These are phyloP conservation scores for Tribolium freemani DNA, from an alignment of 2,888 invertebrate genomes.

Conservation along the genomic window DNA sequence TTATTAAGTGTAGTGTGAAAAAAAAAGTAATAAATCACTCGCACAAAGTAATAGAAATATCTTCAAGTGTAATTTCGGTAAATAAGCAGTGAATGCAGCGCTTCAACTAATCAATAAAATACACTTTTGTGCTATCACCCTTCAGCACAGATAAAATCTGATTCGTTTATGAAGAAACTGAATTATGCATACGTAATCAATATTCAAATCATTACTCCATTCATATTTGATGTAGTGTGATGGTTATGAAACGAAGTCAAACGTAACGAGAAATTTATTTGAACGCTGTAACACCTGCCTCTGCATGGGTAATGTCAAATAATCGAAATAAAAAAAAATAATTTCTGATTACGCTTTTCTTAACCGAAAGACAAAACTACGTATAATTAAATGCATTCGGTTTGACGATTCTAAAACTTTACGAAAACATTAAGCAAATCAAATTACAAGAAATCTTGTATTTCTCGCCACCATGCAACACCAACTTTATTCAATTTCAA, in stretches of 20 bases:
- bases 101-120: not conserved
- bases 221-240: not conserved
- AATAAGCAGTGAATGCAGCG: not conserved
- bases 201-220: not conserved
- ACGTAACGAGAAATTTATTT: not conserved
- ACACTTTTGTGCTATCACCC: not conserved
- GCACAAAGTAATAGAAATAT: too few relatives aligned
- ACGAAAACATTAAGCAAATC: not conserved
- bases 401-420: not conserved
- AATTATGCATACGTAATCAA: not conserved
- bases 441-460: not conserved
- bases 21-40: not conserved
- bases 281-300: too few relatives aligned
- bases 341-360: not conserved
- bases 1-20: not conserved
- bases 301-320: too few relatives aligned
- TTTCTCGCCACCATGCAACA: not conserved
- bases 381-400: not conserved
- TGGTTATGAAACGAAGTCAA: not conserved
- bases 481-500: not conserved
- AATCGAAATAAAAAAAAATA: too few relatives aligned
- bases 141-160: not conserved
- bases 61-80: not conserved
- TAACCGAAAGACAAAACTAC: not conserved
- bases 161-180: not conserved